Evolutionary conservation across 2,888 invertebrate genomes (phyloP).

Genomic region (Chirona hameri): DNA sequence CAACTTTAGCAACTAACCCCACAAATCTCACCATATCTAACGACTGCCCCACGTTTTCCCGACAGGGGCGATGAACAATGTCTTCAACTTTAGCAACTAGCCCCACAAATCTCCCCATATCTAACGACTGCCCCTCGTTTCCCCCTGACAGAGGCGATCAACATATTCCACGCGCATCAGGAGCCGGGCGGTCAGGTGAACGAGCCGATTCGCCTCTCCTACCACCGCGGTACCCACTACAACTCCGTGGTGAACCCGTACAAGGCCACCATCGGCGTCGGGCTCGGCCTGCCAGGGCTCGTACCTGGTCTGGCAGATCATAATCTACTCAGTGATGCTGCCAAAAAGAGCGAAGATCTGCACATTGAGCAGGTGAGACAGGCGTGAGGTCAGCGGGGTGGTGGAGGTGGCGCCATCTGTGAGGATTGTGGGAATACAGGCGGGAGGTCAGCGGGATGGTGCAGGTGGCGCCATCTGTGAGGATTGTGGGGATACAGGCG

Average conservation of each 20-base stretch:
- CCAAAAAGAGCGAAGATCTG: slow-evolving; percentile 69
- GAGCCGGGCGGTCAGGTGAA: slow-evolving; percentile 51
- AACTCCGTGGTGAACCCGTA: slow-evolving; percentile 83
- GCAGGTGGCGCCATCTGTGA: no score
- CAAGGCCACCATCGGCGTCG: slow-evolving; percentile 59
- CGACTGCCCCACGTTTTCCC: no score
- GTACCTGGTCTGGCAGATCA: slow-evolving; percentile 70
- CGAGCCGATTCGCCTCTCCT: slow-evolving; percentile 73
- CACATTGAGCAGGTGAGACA: slow-evolving; percentile 68
- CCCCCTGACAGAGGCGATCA: slow-evolving; percentile 67
- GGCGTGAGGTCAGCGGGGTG: background rate
- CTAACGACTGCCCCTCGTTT: background rate
- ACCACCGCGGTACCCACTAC: slow-evolving; percentile 81
- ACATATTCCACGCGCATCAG: slow-evolving; percentile 71
- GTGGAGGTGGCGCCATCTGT: background rate
- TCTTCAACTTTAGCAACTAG: no score
- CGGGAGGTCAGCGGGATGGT: background rate
- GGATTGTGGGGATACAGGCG: no score
- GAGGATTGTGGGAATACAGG: background rate
- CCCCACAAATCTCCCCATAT: no score
- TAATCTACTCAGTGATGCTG: slow-evolving; percentile 67
- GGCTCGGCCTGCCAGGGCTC: slow-evolving; percentile 76
- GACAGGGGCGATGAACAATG: no score
- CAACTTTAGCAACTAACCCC: no score
- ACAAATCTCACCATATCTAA: no score